phyloP scores from a whole-genome alignment of 1,140 invertebrate species.

The Trissolcus basalis region DNA sequence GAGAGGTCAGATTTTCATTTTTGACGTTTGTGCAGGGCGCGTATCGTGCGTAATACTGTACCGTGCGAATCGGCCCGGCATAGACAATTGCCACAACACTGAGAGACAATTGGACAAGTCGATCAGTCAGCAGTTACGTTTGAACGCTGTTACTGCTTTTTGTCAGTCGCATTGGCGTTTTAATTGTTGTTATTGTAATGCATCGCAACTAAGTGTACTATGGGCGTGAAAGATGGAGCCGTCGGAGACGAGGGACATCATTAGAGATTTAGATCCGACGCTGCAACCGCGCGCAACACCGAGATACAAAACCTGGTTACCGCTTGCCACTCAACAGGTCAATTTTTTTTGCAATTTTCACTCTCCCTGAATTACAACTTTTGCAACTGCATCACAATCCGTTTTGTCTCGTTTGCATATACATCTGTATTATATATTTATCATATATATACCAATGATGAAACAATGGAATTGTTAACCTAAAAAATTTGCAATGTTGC shows the following conservation, averaged over 20 bases:
- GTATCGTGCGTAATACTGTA: neutral
- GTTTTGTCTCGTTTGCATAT: no score
- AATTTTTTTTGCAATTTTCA: no score
- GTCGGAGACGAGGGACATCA: slow-evolving; percentile 63
- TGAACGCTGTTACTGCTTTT: no score
- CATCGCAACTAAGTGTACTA: slow-evolving; percentile 39
- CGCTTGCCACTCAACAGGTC: slow-evolving; percentile 61
- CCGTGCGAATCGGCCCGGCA: neutral
- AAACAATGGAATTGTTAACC: neutral
- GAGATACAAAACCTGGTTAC: slow-evolving; percentile 72
- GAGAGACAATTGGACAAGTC: no score
- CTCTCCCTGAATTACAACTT: no score
- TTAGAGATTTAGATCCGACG: slow-evolving; percentile 72
- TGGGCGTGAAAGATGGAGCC: slow-evolving; percentile 71
- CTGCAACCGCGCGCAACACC: slow-evolving; percentile 70
- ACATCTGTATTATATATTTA: no score
- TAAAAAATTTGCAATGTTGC: no score
- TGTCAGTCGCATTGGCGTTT: neutral
- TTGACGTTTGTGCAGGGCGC: neutral
- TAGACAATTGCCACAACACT: neutral
- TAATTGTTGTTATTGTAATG: neutral
- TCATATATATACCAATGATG: neutral
- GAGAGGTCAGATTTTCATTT: neutral
- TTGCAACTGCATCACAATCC: no score
- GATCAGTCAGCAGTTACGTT: no score